These are phyloP conservation scores for Eucriotettix oculatus DNA, from an alignment of 2,888 invertebrate species.

Conservation along the genomic window DNA sequence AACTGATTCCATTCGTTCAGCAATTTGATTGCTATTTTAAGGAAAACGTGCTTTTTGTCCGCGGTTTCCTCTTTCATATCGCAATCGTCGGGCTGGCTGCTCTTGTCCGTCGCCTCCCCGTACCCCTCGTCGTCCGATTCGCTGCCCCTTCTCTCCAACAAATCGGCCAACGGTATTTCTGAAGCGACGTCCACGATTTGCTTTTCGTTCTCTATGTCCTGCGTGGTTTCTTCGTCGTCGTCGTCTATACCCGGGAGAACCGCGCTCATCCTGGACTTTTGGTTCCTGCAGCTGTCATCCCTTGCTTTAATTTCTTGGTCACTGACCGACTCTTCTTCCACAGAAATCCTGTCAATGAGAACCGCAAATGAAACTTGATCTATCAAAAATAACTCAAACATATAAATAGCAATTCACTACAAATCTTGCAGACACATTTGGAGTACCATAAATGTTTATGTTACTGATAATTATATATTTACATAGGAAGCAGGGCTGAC, in stretches of 20 bases:
- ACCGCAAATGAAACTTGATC: neutral
- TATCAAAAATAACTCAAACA: neutral
- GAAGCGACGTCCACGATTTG: slow-evolving; percentile 7
- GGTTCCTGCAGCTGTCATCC: neutral
- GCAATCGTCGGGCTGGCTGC: slow-evolving; percentile 10
- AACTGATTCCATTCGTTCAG: slow-evolving; percentile 53
- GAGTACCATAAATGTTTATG: too few relatives aligned
- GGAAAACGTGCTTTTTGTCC: slow-evolving; percentile 23
- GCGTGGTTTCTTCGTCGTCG: slow-evolving; percentile 7
- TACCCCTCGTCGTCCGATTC: slow-evolving; percentile 7
- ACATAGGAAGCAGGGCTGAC: too few relatives aligned
- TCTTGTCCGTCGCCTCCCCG: slow-evolving; percentile 18
- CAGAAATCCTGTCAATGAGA: neutral
- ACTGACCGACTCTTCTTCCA: slow-evolving; percentile 9
- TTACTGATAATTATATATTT: too few relatives aligned
- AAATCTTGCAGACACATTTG: too few relatives aligned
- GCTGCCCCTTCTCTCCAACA: neutral
- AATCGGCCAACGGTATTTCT: neutral
- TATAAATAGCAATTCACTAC: too few relatives aligned
- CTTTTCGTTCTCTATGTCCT: slow-evolving; percentile 10
- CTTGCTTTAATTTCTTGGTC: slow-evolving; percentile 1
- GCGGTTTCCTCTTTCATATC: slow-evolving; percentile 9
- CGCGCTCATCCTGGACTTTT: slow-evolving; percentile 6
- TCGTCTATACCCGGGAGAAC: slow-evolving; percentile 6
- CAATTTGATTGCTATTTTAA: slow-evolving; percentile 42